These are phyloP conservation scores for Phyllostomus hastatus DNA, from an alignment of 2,113 vertebrate genomes.

Conservation along the genomic window DNA sequence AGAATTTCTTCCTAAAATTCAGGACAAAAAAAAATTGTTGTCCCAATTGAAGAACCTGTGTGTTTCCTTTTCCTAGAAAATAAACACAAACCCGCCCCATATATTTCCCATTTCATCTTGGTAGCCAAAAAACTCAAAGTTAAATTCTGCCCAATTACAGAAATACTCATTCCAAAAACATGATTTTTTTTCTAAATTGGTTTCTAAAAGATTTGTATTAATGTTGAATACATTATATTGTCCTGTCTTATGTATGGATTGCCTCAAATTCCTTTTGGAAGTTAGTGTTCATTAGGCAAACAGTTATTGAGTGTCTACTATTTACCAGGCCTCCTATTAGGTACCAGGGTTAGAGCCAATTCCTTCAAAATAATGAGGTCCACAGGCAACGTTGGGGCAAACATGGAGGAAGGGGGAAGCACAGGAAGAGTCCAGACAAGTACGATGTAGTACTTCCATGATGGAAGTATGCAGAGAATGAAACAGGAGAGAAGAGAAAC, in stretches of 20 bases:
- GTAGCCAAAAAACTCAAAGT: neutral
- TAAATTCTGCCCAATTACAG: neutral
- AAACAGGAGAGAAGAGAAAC: neutral
- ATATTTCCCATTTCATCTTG: neutral
- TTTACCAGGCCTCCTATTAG: neutral
- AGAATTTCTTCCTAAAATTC: neutral
- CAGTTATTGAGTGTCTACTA: neutral
- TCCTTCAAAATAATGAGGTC: neutral
- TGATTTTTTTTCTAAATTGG: neutral
- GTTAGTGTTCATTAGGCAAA: neutral
- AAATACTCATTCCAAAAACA: neutral
- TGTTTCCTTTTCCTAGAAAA: neutral
- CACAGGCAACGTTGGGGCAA: neutral
- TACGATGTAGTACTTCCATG: neutral
- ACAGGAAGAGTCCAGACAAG: neutral
- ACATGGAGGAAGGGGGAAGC: accelerated
- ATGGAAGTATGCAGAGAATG: neutral
- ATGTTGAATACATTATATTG: neutral
- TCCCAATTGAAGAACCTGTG: neutral
- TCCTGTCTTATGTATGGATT: neutral
- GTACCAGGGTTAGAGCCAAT: neutral
- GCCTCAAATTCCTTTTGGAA: neutral
- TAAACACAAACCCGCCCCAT: neutral
- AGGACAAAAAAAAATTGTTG: neutral
- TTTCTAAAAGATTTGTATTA: neutral